Percentiles rank a stretch among this genome's conserved stretches.
These are phyloP conservation scores for Aythya baeri DNA, from an alignment of 2,113 vertebrate species.

Conservation along the genomic window DNA sequence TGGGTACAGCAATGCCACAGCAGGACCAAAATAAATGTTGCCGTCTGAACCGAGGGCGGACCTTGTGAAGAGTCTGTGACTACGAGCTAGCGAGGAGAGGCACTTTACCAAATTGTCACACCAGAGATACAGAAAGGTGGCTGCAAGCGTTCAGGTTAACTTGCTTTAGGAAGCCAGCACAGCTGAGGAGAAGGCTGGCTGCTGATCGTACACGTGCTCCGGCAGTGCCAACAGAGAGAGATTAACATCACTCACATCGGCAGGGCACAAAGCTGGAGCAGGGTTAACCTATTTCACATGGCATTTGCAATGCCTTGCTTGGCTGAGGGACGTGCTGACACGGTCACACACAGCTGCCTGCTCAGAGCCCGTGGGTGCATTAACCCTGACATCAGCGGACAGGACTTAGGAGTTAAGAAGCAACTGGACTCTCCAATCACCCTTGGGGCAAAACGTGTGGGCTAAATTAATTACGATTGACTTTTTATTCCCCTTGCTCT, in stretches of 20 bases:
- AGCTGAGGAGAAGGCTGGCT: fast-evolving
- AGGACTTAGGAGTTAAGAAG: background rate
- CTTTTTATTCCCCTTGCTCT: background rate
- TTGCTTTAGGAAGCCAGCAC: too few species aligned
- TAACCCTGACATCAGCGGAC: background rate
- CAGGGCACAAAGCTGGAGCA: background rate
- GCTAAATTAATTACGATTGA: background rate
- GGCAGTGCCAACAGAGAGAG: fast-evolving
- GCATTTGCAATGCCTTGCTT: background rate
- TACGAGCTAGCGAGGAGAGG: background rate
- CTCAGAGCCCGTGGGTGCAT: background rate
- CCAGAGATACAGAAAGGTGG: background rate
- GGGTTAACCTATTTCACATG: background rate
- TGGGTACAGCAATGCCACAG: background rate
- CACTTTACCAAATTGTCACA: background rate
- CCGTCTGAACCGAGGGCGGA: background rate
- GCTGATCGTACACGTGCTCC: fast-evolving
- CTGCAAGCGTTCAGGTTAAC: background rate
- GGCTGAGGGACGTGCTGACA: background rate
- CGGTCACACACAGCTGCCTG: background rate
- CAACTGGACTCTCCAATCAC: background rate
- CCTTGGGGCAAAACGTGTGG: background rate
- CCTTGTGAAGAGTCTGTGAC: background rate
- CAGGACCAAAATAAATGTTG: background rate
- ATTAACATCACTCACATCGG: too few species aligned